A percentile compares a stretch with the other conserved stretches of the same genome.
These are phyloP conservation scores for Cephus runcator DNA, from an alignment of 2,888 invertebrate genomes.

Conservation along the genomic window DNA sequence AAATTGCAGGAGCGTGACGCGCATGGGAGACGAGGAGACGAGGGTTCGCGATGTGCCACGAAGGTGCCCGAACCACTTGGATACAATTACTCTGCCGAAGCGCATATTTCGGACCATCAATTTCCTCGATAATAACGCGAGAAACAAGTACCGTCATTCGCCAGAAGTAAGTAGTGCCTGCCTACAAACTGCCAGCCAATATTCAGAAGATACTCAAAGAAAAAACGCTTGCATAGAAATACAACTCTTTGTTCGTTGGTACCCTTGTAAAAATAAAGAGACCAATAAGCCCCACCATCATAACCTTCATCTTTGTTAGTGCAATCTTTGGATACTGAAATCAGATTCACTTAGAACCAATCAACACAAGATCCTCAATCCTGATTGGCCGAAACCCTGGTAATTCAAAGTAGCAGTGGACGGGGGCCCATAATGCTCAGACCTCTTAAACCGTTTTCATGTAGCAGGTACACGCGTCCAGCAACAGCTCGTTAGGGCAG, in stretches of 20 bases:
- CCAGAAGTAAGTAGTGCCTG: neutral
- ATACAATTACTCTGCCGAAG: neutral
- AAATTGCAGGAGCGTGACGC: neutral
- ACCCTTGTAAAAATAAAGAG: neutral
- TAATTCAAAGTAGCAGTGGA: neutral
- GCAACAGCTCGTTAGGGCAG: neutral
- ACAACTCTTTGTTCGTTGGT: neutral
- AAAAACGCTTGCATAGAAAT: neutral
- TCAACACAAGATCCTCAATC: neutral
- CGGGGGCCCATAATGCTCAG: neutral
- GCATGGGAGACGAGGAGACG: neutral
- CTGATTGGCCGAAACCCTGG: neutral
- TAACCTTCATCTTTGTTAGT: neutral
- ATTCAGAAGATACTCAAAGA: neutral
- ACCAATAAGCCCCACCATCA: neutral
- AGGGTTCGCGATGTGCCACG: neutral
- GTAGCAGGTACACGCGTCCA: neutral
- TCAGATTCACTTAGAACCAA: neutral
- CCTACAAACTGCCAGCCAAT: neutral
- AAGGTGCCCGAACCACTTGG: neutral
- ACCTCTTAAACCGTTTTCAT: neutral
- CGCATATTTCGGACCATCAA: neutral
- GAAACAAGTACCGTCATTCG: neutral
- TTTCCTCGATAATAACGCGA: neutral
- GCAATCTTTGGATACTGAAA: neutral